Conservation (phyloP, 1,140 invertebrate genomes). For the Vanessa atalanta region DNA sequence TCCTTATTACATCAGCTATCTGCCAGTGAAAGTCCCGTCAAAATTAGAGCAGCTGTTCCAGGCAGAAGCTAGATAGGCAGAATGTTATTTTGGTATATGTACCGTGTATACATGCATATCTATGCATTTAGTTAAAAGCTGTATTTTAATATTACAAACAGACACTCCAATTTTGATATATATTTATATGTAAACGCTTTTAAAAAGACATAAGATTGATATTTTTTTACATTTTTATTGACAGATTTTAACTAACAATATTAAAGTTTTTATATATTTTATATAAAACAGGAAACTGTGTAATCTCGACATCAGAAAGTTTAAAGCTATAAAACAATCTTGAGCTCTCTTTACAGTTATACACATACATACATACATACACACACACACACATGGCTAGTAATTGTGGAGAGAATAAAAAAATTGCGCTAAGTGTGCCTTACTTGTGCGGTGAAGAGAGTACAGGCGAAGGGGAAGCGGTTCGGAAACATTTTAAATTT, state of each 20-base stretch:
- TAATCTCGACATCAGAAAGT: conserved; percentile 52
- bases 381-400: conserved; percentile 22
- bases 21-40: too few species aligned
- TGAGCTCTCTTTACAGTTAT: conserved; percentile 56
- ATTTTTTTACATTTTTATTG: not conserved
- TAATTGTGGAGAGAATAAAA: conserved; percentile 75
- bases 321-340: conserved; percentile 42
- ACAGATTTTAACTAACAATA: not conserved
- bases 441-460: conserved; percentile 67
- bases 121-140: too few species aligned
- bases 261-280: conserved; percentile 24
- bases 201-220: too few species aligned
- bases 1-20: too few species aligned
- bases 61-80: too few species aligned
- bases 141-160: too few species aligned
- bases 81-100: too few species aligned
- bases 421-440: conserved; percentile 75
- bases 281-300: conserved; percentile 30
- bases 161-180: too few species aligned
- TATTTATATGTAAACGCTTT: too few species aligned
- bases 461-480: conserved; percentile 41
- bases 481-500: too few species aligned
- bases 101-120: too few species aligned
- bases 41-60: too few species aligned
- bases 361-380: conserved; percentile 47